A percentile compares a stretch with the other conserved stretches of the same genome.
These are phyloP conservation scores for Argentina silus DNA, from an alignment of 2,797 vertebrate genomes.

Conservation along the genomic window DNA sequence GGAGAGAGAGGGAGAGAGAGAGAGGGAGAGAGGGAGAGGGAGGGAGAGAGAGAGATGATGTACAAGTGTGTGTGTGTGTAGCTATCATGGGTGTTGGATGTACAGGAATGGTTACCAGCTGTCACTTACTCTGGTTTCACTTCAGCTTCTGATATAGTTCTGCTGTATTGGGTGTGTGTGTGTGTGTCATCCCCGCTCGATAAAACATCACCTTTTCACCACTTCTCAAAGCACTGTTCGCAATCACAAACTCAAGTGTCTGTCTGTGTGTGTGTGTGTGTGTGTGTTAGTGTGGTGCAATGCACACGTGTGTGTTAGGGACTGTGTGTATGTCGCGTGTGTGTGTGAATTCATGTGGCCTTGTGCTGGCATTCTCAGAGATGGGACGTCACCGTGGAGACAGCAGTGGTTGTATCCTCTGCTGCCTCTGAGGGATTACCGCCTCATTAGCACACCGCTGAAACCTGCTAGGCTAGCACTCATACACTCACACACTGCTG, in stretches of 20 bases:
- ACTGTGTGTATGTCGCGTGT: constrained; percentile 8
- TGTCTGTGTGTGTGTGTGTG: not conserved
- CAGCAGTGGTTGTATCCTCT: constrained; percentile 2
- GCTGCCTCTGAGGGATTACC: constrained; percentile 20
- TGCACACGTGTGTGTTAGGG: constrained; percentile 7
- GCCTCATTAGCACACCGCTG: constrained; percentile 13
- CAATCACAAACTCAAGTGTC: not conserved
- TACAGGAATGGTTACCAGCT: constrained; percentile 39
- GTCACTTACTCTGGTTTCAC: constrained; percentile 50
- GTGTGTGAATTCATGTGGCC: constrained; percentile 11
- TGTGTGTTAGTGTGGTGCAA: constrained; percentile 1
- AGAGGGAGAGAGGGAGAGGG: constrained; percentile 1
- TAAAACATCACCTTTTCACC: constrained; percentile 2
- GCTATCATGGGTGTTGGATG: constrained; percentile 21
- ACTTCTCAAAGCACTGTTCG: not conserved
- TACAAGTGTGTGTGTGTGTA: not conserved
- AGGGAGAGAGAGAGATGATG: not conserved
- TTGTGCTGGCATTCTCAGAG: constrained; percentile 32
- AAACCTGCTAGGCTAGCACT: not conserved
- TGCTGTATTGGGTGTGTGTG: not conserved
- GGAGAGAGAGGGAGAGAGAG: constrained; percentile 2
- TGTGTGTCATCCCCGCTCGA: not conserved
- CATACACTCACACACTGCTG: too few relatives aligned
- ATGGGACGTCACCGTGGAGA: constrained; percentile 12
- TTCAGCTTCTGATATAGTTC: constrained; percentile 23